Conservation (phyloP, 2,797 vertebrate species). For the Scyliorhinus canicula region DNA sequence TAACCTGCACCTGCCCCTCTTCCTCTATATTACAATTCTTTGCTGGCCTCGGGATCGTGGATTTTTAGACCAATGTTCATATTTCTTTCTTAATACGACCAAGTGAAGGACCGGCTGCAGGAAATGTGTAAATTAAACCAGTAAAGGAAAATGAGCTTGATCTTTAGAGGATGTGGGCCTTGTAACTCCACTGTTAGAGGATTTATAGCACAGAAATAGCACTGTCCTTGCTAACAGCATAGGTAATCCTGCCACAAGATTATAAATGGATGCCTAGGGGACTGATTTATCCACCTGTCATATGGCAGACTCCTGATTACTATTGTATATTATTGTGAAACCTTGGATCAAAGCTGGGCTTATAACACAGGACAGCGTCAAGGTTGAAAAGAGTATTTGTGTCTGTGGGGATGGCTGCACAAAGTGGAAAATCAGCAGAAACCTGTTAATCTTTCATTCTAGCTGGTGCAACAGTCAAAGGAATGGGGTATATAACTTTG, state of each 20-base stretch:
- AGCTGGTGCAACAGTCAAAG: background rate
- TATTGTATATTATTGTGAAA: background rate
- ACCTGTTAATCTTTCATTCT: background rate
- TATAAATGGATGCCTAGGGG: background rate
- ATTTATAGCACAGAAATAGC: background rate
- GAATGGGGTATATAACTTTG: too few relatives aligned
- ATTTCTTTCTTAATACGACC: background rate
- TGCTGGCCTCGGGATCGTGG: background rate
- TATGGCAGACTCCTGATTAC: background rate
- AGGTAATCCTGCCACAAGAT: background rate
- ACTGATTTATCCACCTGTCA: background rate
- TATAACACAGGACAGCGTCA: background rate
- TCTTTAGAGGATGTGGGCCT: background rate
- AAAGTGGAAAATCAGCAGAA: background rate
- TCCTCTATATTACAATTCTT: background rate
- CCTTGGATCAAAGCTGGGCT: background rate
- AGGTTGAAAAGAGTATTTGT: background rate
- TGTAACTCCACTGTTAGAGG: background rate
- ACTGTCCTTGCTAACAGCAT: background rate
- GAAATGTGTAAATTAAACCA: background rate
- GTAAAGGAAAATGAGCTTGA: background rate
- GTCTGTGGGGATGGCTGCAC: background rate
- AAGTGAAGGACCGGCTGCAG: background rate
- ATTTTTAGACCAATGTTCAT: background rate
- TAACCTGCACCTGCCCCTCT: background rate